phyloP scores from a whole-genome alignment of 2,113 vertebrate species.

The Morone chrysops region DNA sequence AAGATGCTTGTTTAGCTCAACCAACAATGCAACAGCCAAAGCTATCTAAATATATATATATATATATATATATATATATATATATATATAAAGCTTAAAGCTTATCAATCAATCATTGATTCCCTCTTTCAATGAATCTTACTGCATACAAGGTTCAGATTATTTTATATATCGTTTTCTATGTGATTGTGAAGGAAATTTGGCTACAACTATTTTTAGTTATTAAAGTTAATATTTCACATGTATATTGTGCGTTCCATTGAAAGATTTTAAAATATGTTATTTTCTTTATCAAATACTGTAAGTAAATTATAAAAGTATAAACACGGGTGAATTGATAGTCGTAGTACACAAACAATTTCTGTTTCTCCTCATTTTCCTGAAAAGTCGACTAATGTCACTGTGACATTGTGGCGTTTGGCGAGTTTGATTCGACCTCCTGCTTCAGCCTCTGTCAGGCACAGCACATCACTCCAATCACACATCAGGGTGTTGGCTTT shows the following conservation, averaged over 20 bases:
- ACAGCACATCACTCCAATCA: constrained; percentile 55
- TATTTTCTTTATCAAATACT: background rate
- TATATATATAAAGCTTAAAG: too few species aligned
- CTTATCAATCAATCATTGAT: background rate
- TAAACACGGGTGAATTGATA: background rate
- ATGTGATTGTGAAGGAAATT: background rate
- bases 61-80: too few species aligned
- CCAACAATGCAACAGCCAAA: background rate
- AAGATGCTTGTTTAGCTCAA: background rate
- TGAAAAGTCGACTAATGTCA: background rate
- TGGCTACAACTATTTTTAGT: background rate
- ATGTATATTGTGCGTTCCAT: too few species aligned
- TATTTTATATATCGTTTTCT: background rate
- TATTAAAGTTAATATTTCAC: background rate
- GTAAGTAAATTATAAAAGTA: background rate
- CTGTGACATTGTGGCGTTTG: background rate
- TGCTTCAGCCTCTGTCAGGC: constrained; percentile 9
- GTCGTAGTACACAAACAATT: background rate
- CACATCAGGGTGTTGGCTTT: constrained; percentile 49
- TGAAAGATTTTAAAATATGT: background rate
- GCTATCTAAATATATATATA: background rate
- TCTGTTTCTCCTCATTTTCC: background rate
- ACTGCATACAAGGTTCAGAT: background rate
- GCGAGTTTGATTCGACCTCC: constrained; percentile 16
- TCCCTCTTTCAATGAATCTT: background rate